These are phyloP conservation scores for Platycercus adscitus DNA, from an alignment of 2,113 vertebrate species.

Conservation along the genomic window DNA sequence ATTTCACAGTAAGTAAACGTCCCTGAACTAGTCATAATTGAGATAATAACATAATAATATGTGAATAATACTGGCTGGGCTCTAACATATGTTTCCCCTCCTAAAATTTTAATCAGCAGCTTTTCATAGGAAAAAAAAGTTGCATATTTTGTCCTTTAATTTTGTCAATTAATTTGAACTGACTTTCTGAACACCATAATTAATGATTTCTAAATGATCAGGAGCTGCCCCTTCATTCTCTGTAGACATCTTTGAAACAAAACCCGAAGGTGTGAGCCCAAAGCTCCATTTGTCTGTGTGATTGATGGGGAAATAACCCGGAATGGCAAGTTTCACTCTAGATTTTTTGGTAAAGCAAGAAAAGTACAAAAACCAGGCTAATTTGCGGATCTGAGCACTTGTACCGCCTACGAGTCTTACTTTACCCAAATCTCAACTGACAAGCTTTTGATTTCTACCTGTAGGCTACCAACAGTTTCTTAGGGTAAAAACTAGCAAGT, in stretches of 20 bases:
- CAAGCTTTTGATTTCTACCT: slow-evolving; percentile 58
- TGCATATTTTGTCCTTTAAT: not conserved
- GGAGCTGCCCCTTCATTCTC: not conserved
- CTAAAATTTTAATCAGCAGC: not conserved
- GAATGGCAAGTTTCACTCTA: slow-evolving; percentile 30
- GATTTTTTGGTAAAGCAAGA: slow-evolving; percentile 16
- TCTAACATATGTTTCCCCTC: not conserved
- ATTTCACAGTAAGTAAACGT: not conserved
- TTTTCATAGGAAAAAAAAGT: not conserved
- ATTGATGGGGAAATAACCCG: slow-evolving; percentile 30
- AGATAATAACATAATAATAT: not conserved
- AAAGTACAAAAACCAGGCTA: slow-evolving; percentile 18
- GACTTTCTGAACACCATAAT: not conserved
- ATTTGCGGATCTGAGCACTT: slow-evolving; percentile 34
- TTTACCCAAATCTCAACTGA: slow-evolving; percentile 60
- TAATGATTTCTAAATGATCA: not conserved
- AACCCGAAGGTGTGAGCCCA: rapidly evolving
- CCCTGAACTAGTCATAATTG: not conserved
- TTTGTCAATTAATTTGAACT: not conserved
- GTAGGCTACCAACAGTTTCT: slow-evolving; percentile 66
- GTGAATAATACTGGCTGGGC: not conserved
- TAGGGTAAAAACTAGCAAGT: slow-evolving; percentile 59
- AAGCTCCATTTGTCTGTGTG: not conserved
- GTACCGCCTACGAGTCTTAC: not conserved
- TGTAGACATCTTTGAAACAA: not conserved